phyloP scores from a whole-genome alignment of 2,888 invertebrate species.

The Drosophila neutralis region DNA sequence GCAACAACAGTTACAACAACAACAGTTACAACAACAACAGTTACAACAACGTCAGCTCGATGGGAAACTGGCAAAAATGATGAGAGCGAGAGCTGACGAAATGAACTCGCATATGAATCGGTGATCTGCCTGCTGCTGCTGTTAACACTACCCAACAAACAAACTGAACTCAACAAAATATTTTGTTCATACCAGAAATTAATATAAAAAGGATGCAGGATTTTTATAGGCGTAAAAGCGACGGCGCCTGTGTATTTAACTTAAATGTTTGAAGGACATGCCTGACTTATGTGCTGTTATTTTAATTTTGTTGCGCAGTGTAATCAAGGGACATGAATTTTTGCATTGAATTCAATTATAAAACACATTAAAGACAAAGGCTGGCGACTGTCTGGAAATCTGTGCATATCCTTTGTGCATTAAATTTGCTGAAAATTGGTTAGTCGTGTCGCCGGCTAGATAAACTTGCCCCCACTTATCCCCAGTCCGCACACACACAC shows the following conservation, averaged over 20 bases:
- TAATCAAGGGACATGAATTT: constrained; percentile 49
- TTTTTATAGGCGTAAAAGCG: accelerated
- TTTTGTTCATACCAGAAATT: not conserved
- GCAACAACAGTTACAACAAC: constrained; percentile 11
- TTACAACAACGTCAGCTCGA: constrained; percentile 1
- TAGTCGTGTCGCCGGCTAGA: constrained; percentile 75
- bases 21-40: constrained; percentile 8
- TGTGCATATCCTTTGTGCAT: constrained; percentile 67
- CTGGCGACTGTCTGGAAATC: constrained; percentile 55
- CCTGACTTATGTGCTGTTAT: not conserved
- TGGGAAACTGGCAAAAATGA: constrained; percentile 26
- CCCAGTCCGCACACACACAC: not conserved
- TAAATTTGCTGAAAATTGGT: constrained; percentile 82
- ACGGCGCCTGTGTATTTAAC: not conserved
- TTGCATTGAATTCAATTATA: constrained; percentile 78
- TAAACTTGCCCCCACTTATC: constrained; percentile 58
- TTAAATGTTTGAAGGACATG: not conserved
- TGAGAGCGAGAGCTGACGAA: constrained; percentile 58
- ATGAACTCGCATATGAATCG: constrained; percentile 69
- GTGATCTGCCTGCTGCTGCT: constrained; percentile 24
- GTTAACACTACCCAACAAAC: constrained; percentile 32
- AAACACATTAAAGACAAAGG: constrained; percentile 62
- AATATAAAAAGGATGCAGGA: too few relatives aligned
- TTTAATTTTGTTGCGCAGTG: constrained; percentile 43
- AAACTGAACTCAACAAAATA: not conserved